A percentile compares a stretch with the other conserved stretches of the same genome.
Conservation (phyloP, 2,113 vertebrate species). For the Psophia crepitans region DNA sequence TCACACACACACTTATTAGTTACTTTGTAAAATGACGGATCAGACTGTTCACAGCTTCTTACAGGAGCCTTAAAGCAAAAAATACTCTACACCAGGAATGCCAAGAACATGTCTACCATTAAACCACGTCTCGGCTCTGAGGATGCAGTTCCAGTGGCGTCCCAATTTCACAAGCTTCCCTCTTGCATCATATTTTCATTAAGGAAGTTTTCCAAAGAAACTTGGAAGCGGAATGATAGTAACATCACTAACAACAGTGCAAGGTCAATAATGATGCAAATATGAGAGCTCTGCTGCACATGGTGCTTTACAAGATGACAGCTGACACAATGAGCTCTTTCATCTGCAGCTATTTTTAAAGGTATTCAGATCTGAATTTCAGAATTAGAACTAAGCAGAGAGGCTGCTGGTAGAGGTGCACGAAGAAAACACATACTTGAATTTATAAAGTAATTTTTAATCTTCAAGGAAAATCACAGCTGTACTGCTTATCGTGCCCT, state of each 20-base stretch:
- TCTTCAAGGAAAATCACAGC: background rate
- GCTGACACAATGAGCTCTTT: background rate
- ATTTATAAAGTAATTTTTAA: background rate
- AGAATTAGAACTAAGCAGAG: background rate
- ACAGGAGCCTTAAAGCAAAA: background rate
- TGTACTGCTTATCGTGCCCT: background rate
- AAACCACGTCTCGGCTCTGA: fast-evolving
- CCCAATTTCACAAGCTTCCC: background rate
- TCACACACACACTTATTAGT: background rate
- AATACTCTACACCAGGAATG: background rate
- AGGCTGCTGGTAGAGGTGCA: background rate
- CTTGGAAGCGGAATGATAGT: too few relatives aligned
- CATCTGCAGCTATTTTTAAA: conserved; percentile 17
- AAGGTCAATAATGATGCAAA: background rate
- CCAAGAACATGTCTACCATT: background rate
- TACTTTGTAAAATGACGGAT: background rate
- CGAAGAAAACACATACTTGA: background rate
- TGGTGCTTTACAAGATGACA: background rate
- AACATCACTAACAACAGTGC: background rate
- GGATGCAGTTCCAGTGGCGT: background rate
- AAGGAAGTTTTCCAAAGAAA: background rate
- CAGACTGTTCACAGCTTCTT: fast-evolving
- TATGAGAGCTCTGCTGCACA: background rate
- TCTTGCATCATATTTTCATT: background rate
- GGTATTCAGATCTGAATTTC: background rate